These are phyloP conservation scores for Gymnothorax javanicus DNA, from an alignment of 2,797 vertebrate genomes.

Conservation along the genomic window DNA sequence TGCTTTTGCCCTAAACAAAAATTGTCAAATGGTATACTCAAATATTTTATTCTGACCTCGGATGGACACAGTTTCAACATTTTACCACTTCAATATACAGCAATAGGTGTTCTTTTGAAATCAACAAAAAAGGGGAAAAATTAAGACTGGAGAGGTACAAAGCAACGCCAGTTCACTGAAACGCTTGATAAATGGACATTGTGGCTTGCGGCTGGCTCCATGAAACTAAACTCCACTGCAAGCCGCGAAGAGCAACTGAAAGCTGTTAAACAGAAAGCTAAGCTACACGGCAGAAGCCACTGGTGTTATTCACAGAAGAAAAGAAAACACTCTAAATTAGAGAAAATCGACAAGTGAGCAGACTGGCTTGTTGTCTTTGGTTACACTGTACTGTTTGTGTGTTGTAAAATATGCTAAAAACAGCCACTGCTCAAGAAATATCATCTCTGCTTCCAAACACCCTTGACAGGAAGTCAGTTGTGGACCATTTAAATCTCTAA, in stretches of 20 bases:
- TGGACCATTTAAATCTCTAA: background rate
- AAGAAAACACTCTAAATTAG: background rate
- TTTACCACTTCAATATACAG: background rate
- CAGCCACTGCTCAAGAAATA: background rate
- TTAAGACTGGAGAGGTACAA: background rate
- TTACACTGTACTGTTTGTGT: background rate
- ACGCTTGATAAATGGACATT: background rate
- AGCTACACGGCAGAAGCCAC: background rate
- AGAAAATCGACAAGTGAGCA: background rate
- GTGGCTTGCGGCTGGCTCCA: too few species aligned
- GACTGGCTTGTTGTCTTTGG: background rate
- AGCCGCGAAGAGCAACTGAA: background rate
- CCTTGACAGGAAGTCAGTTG: background rate
- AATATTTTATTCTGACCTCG: too few species aligned
- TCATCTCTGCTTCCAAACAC: background rate
- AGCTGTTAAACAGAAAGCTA: background rate
- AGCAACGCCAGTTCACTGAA: background rate
- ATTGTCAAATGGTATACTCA: too few species aligned
- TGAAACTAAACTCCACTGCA: slow-evolving; percentile 10
- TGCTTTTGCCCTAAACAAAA: background rate
- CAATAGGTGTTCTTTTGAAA: background rate
- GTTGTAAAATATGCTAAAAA: background rate
- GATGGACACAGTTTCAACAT: background rate
- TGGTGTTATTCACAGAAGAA: background rate
- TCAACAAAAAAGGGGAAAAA: background rate